A percentile compares a stretch with the other conserved stretches of the same genome.
Evolutionary conservation across 2,888 invertebrate genomes (phyloP).

Genomic region (Megalurothrips usitatus): DNA sequence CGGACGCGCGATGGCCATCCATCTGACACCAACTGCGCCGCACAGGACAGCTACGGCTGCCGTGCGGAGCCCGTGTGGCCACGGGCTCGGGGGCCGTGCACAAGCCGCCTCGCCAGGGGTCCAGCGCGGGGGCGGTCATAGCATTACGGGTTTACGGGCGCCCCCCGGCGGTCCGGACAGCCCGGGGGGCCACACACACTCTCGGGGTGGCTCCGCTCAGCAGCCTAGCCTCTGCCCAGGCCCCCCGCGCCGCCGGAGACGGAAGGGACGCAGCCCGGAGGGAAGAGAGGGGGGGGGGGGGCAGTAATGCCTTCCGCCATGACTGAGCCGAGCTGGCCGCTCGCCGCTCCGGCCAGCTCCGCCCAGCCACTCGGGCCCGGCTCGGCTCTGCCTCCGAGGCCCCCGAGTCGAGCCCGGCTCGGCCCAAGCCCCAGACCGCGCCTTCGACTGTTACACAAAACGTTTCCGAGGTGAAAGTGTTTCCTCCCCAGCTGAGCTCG

Average conservation of each 20-base stretch:
- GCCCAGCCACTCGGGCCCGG: background rate
- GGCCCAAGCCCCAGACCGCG: background rate
- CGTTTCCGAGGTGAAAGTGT: conserved; percentile 26
- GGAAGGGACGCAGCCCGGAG: too few relatives aligned
- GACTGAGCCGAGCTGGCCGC: background rate
- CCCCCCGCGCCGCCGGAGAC: too few relatives aligned
- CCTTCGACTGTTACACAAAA: conserved; percentile 26
- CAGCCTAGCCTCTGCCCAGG: too few relatives aligned
- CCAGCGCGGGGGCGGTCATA: too few relatives aligned
- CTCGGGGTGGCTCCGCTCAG: too few relatives aligned
- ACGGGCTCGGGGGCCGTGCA: too few relatives aligned
- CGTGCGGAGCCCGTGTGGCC: too few relatives aligned
- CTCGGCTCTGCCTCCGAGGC: background rate
- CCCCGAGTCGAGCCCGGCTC: conserved; percentile 10
- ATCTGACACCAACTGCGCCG: background rate
- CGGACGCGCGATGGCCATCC: background rate
- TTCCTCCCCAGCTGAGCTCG: conserved; percentile 17
- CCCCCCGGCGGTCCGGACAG: too few relatives aligned
- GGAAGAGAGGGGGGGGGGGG: too few relatives aligned
- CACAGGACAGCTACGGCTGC: background rate
- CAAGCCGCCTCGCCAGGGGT: too few relatives aligned
- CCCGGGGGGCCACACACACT: too few relatives aligned
- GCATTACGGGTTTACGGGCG: too few relatives aligned
- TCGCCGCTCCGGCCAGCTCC: background rate
- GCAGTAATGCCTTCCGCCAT: conserved; percentile 1